Evolutionary conservation across 2,113 vertebrate species (phyloP).

Genomic region (Pao palembangensis): DNA sequence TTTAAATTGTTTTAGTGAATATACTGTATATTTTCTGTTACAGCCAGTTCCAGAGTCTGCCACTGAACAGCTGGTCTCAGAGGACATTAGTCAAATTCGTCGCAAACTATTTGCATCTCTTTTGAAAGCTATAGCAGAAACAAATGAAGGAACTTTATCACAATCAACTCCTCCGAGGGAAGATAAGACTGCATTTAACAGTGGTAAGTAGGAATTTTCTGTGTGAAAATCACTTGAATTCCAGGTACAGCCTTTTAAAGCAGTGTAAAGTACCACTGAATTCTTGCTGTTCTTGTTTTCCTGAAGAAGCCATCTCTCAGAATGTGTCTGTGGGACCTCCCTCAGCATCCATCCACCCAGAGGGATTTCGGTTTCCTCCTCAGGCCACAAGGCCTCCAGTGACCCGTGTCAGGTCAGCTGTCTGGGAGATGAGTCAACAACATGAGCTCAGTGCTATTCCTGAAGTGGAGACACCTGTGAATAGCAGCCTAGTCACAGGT

Average conservation of each 20-base stretch:
- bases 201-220: not conserved
- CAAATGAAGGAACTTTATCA: slow-evolving; percentile 31
- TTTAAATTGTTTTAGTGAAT: not conserved
- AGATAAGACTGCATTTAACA: not conserved
- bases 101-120: slow-evolving; percentile 59
- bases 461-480: slow-evolving; percentile 81
- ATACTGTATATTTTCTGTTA: not conserved
- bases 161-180: not conserved
- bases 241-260: not conserved
- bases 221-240: not conserved
- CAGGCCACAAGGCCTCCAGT: slow-evolving; percentile 79
- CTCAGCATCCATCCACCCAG: not conserved
- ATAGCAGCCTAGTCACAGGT: slow-evolving; percentile 76
- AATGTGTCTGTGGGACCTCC: not conserved
- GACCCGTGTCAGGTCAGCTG: slow-evolving; percentile 73
- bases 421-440: slow-evolving; percentile 65
- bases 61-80: slow-evolving; percentile 12
- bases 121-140: slow-evolving; percentile 58
- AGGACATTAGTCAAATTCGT: slow-evolving; percentile 40
- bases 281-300: not conserved
- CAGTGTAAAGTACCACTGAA: not conserved
- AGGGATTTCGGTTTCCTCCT: slow-evolving; percentile 13
- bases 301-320: slow-evolving; percentile 10
- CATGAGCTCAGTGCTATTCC: slow-evolving; percentile 92
- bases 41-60: slow-evolving; percentile 7